Evolutionary conservation across 2,888 invertebrate species (phyloP), one percentile per base, ranked within the genome.

Genomic region (Trissonchulus latispiculum): DNA sequence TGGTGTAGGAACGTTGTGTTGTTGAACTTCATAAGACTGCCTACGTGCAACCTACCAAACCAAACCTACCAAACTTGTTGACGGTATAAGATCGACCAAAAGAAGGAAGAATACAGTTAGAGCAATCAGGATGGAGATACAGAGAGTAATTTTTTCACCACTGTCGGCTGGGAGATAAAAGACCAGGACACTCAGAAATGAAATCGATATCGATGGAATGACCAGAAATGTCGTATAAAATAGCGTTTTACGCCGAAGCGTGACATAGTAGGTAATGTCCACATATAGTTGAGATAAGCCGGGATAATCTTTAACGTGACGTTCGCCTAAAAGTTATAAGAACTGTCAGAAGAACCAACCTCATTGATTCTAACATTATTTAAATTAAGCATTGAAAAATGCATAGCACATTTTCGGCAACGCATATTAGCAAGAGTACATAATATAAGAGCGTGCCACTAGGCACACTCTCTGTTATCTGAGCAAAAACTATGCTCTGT

Each of bases 41-140:
- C n/a, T n/a, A n/a, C n/a, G n/a, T n/a, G n/a, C n/a, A n/a, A n/a
- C n/a, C n/a, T n/a, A n/a, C n/a, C n/a, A n/a, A n/a, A n/a, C n/a
- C n/a, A 48, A 48, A 48, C 48, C 8, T 48, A 95, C 95, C 82
- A 95, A 86, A 37, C 95, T 95, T 74, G 95, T 95, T 71, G 95
- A 95, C 68, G 95, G 95, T 83, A 95, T 95, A 83, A 95, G 95
- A 86, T 96, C 95, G 79, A 95, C 95, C 85, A 97, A 87, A 82
- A 96, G 89, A 85, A 97, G 88, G 88, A 96, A 96, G 88, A 97
- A 97, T 87, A 97, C 95, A 83, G 96, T 96, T 84, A 96, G 88
- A 77, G 96, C 95, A 82, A 97, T 91, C 80, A 97, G 90, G 87
- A 96, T 96, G 80, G 95, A 95, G 84, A 95, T 95, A 87, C 95